Base-by-base conservation (phyloP, 1,140 invertebrate genomes). In the Colletes gigas region DNA sequence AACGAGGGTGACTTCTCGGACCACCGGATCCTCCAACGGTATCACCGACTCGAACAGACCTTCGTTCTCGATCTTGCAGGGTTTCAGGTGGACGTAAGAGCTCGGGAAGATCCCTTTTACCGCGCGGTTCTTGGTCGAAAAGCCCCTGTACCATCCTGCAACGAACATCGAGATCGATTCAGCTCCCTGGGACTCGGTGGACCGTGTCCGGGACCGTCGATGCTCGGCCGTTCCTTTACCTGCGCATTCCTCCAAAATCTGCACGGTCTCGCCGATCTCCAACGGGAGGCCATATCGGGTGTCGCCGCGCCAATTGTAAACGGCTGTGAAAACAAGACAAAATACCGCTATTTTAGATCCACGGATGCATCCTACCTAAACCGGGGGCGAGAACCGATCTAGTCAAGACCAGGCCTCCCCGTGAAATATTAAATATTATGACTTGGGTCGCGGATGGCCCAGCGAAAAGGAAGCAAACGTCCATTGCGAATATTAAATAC, bases 301-400 rank as follows among this genome's bases (percentile, higher is more conserved):
- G 92, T 98, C 96, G 77, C 97, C 97, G 90, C 96, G 95, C 96
- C 97, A 98, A 91, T 98, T 98, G 94, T 98, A 98, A 73, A 98
- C 96, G 88, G 97, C 97, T 98, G 94, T 52, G 96, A 96, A 89
- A 91, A 92, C 21, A 73, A 39, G 5, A 59, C 2, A 65, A 0
- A 77, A 4, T 0, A 7, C 1, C 12, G 4, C 9, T 63, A 10
- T 63, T 63, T 50, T 3, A 30, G 30, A 62, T 54, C 41, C 15
- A 19, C 4, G 41, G 67, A 12, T 30, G 1, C 73, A n/a, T n/a
- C n/a, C n/a, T n/a, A n/a, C n/a, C n/a, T n/a, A n/a, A n/a, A n/a
- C n/a, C n/a, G n/a, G n/a, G n/a, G n/a, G 30, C 30, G 30, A 30
- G 30, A 30, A 30, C 30, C 30, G 30, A 30, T 30, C 30, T 0